Base-by-base conservation (phyloP, 2,797 vertebrate genomes). In the Pantherophis vulpinus region DNA sequence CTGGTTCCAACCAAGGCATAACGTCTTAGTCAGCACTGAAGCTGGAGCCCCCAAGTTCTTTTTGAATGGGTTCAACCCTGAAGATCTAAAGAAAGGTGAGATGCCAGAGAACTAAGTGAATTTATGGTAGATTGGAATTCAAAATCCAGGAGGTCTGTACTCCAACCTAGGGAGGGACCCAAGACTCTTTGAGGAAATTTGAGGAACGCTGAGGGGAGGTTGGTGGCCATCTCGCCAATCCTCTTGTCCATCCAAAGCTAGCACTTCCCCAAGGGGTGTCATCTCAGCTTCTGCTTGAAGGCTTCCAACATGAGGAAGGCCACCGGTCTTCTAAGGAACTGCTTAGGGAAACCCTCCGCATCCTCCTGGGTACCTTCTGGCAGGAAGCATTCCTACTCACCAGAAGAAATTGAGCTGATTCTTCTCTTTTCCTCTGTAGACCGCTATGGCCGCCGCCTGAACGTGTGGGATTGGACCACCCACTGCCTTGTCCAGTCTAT, bases 1-100 rank as follows among this genome's bases (percentile, higher is more conserved):
- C 97, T 99, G 98, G 98, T 99, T 99, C 96, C 98, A 99, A 90
- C 99, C 98, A 0, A 97, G 97, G 13, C 98, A 98, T 97, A 99
- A 99, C 0, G 98, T 99, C 96, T 98, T 99, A 98, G 97, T 99
- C 93, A 99, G 98, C 97, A 98, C 98, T 0, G 98, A 98, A 32
- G 99, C 98, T 98, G 98, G 98, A 0, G 96, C 98, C 0, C 98
- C 99, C 4, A 98, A 98, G 55, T 96, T 96, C 56, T 89, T 99
- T 16, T 87, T 25, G 1, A 51, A 96, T 0, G 98, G 99, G 5
- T 98, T 99, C 66, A 97, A 98, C 90, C 98, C 97, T 0, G 96
- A 95, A 5, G 97, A 99, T 1, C 97, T 98, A 37, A 91, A 95
- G 88, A 97, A 98, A 0, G 99, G 99, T 98, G 56, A 91, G 56